Base-by-base conservation (phyloP, 2,797 vertebrate species). In the Microctenopoma lineatum region DNA sequence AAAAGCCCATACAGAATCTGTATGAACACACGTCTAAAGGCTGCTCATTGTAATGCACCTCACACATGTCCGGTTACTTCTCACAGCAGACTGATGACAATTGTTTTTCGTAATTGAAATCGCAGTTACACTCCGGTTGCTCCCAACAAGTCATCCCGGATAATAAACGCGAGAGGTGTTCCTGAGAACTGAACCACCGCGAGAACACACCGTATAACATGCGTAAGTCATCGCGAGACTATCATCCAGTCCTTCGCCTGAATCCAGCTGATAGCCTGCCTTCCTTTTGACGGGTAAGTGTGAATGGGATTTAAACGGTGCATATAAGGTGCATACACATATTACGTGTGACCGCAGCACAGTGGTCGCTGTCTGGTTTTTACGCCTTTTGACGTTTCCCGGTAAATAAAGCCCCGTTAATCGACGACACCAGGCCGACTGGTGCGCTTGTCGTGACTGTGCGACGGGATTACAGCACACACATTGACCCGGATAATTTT, bases 261-360 rank as follows among this genome's bases (percentile, higher is more conserved):
- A 84, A 81, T 90, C 90, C 90, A 88, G 90, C 91, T 90, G 88
- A 85, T 91, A 74, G 66, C 82, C 90, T 87, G 79, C 84, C 83
- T 87, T 77, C 85, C 68, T 77, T 21, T 77, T 75, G 84, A 91
- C 84, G 74, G 93, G 94, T 94, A 87, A 94, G 93, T 93, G 81
- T 75, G 78, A 87, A 81, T 80, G 90, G 81, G 77, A 87, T 80
- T 79, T 64, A 80, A 90, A 90, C 34, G 66, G 48, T 58, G 63
- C 70, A 75, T 87, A 84, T 69, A 53, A 62, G 61, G 80, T 18
- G 62, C 39, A 54, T 15, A 6, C 57, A 26, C 15, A 41, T 59
- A 26, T 29, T 25, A 39, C 38, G 58, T 16, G 18, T 42, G 12
- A 8, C 48, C 14, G 56, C 16, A 12, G 56, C 45, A 27, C 8